Base-by-base conservation (phyloP, 2,888 invertebrate species). In the Entomobrya proxima region DNA sequence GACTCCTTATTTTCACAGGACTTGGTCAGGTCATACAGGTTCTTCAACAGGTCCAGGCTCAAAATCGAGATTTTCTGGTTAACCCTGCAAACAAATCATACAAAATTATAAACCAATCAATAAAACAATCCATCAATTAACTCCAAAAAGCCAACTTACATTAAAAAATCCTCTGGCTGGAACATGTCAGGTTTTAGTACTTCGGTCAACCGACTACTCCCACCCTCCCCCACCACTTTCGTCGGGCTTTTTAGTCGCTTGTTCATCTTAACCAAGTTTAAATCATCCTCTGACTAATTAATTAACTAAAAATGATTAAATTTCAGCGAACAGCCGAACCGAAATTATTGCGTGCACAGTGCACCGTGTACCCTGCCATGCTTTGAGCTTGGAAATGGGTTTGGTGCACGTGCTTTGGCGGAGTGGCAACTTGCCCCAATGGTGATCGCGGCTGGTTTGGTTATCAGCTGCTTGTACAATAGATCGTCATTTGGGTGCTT, bases 1-100 rank as follows among this genome's bases (percentile, higher is more conserved):
- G 80, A 52, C 0, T 40, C 52, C 32, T 76, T 50, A 18, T 69
- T 85, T 76, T 82, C 81, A n/a, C 72, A 50, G 18, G 78, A 83
- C 92, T 95, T 94, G 0, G 94, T 94, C 35, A 93, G 94, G 91
- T 95, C 95, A 91, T 97, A 97, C 0, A 95, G 91, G 27, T 92
- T 91, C 92, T 96, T 96, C 64, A 95, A 92, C 27, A 94, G 92
- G 69, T 91, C 91, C 91, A 94, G 64, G 94, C 52, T 96, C 86
- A 21, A 88, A 37, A 24, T 27, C 11, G 89, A 86, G 13, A 88
- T 78, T 24, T 40, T 85, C 9, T 50, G 27, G 27, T 81, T 85
- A 4, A 85, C 74, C 15, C 89, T 89, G 0, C 85, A 61, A 74
- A 13, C 40, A 78, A 77, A 64, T 18, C 7, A 69, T n/a, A 80